phyloP scores from a whole-genome alignment of 2,888 invertebrate genomes.

The Hesperia comma region DNA sequence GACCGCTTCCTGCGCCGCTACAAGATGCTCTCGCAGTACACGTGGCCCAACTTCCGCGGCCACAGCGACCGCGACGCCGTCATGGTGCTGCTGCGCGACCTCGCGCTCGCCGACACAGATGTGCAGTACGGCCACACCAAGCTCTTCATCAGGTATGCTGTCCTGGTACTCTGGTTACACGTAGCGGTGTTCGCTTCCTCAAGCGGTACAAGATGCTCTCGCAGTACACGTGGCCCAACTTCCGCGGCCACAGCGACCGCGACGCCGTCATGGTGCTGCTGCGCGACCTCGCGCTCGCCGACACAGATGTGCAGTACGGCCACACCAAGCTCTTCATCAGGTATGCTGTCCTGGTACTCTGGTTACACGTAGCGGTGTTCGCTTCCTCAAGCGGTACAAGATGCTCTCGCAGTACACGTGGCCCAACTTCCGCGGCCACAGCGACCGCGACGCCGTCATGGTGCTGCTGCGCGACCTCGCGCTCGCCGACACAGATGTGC shows the following conservation, averaged over 20 bases:
- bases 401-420: slow-evolving; percentile 98
- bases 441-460: slow-evolving; percentile 92
- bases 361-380: slow-evolving; percentile 97
- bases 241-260: slow-evolving; percentile 88
- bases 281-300: slow-evolving; percentile 89
- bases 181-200: slow-evolving; percentile 98
- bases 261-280: slow-evolving; percentile 95
- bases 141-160: slow-evolving; percentile 92
- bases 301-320: slow-evolving; percentile 97
- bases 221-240: slow-evolving; percentile 98
- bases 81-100: slow-evolving; percentile 91
- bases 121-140: slow-evolving; percentile 98
- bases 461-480: slow-evolving; percentile 92
- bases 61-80: slow-evolving; percentile 92
- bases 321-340: slow-evolving; percentile 98
- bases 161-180: background rate
- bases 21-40: slow-evolving; percentile 97
- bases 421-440: slow-evolving; percentile 95
- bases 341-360: slow-evolving; percentile 53
- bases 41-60: slow-evolving; percentile 97
- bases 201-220: slow-evolving; percentile 98
- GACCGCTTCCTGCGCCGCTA: slow-evolving; percentile 96
- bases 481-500: slow-evolving; percentile 92
- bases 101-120: slow-evolving; percentile 89
- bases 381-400: slow-evolving; percentile 97